A percentile compares a stretch with the other conserved stretches of the same genome.
Conservation (phyloP, 2,888 invertebrate species). For the Drosophila ezoana region DNA sequence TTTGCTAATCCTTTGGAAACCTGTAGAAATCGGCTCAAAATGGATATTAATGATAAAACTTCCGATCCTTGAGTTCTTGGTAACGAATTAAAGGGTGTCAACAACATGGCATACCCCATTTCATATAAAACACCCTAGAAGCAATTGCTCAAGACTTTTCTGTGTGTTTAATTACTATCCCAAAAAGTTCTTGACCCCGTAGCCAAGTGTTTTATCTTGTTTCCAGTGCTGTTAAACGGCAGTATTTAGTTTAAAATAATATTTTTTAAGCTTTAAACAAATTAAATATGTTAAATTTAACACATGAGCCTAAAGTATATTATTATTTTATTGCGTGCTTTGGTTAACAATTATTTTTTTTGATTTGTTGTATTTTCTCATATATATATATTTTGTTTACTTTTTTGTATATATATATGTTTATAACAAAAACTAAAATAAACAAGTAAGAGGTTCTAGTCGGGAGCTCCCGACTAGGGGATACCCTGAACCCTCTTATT, state of each 20-base stretch:
- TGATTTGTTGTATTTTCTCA: conserved; percentile 24
- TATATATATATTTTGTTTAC: conserved; percentile 3
- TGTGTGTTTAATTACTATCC: too few species aligned
- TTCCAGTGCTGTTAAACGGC: conserved; percentile 28
- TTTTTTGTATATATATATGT: background rate
- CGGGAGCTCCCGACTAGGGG: too few species aligned
- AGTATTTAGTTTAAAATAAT: conserved; percentile 28
- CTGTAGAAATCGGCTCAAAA: too few species aligned
- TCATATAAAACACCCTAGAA: too few species aligned
- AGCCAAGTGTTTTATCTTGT: background rate
- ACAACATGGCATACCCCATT: too few species aligned
- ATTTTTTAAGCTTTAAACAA: background rate
- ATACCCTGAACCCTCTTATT: too few species aligned
- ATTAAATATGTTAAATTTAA: conserved; percentile 26
- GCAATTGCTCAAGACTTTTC: too few species aligned
- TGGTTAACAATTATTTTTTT: conserved; percentile 8
- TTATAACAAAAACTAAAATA: background rate
- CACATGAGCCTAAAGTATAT: conserved; percentile 40
- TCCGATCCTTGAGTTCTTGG: too few species aligned
- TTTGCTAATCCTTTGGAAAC: too few species aligned
- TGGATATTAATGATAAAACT: too few species aligned
- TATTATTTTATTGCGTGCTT: conserved; percentile 24
- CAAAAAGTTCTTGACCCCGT: background rate
- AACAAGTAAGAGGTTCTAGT: too few species aligned
- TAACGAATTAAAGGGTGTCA: too few species aligned